Conservation (phyloP, 2,113 vertebrate genomes). For the Ictidomys tridecemlineatus region DNA sequence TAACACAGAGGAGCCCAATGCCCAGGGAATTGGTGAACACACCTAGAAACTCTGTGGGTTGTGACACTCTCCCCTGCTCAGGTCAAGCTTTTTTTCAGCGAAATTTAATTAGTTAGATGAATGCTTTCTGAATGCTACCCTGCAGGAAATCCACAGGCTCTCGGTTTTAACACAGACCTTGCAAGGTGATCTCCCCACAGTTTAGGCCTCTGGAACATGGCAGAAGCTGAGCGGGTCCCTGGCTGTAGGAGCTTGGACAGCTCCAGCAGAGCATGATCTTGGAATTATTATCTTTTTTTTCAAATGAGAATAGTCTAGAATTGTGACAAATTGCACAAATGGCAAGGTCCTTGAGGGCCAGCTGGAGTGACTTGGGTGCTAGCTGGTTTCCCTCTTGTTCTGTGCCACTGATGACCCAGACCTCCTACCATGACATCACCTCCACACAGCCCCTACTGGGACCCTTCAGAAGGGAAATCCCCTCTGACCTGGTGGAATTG, state of each 20-base stretch:
- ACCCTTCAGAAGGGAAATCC: neutral
- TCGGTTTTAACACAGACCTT: neutral
- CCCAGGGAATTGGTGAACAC: neutral
- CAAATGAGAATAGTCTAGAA: neutral
- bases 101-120: neutral
- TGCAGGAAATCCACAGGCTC: neutral
- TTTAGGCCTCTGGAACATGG: neutral
- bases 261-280: neutral
- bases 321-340: neutral
- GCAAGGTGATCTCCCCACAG: neutral
- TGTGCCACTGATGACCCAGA: rapidly evolving
- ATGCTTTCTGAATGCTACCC: neutral
- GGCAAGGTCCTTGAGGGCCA: neutral
- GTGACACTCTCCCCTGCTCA: neutral
- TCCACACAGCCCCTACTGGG: neutral
- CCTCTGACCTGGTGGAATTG: neutral
- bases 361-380: neutral
- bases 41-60: neutral
- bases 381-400: neutral
- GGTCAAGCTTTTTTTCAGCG: slow-evolving; percentile 9
- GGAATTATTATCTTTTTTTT: neutral
- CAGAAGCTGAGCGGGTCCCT: neutral
- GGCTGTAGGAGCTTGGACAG: neutral
- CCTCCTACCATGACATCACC: neutral
- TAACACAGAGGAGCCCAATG: rapidly evolving